These are phyloP conservation scores for Aphaenogaster rudis DNA, from an alignment of 1,140 invertebrate species.

Conservation along the genomic window DNA sequence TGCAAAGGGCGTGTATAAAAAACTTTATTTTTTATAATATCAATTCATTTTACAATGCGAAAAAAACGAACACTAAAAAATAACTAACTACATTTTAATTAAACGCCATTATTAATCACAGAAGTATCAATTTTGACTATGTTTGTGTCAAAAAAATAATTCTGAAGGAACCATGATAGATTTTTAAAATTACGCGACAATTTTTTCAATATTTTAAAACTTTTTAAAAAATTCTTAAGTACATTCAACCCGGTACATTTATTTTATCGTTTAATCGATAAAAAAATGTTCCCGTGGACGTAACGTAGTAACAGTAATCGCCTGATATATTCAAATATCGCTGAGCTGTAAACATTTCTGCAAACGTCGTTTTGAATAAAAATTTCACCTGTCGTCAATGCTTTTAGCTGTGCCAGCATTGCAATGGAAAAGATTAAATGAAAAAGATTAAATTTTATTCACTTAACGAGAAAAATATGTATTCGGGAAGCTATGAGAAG, in stretches of 20 bases:
- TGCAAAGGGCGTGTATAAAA: neutral
- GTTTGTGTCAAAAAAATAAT: neutral
- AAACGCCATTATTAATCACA: neutral
- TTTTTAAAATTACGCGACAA: neutral
- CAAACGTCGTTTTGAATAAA: conserved; percentile 7
- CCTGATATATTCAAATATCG: conserved; percentile 36
- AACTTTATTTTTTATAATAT: neutral
- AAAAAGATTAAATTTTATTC: conserved; percentile 26
- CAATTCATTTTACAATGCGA: neutral
- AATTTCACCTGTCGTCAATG: neutral
- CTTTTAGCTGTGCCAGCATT: neutral
- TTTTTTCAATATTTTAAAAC: neutral
- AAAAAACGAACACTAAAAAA: neutral
- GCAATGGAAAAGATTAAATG: neutral
- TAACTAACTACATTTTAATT: no score
- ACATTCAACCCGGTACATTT: neutral
- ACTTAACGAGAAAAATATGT: neutral
- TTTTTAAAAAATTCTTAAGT: neutral
- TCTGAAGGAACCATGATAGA: neutral
- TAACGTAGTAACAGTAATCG: conserved; percentile 27
- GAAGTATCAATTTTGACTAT: neutral
- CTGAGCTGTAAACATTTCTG: conserved; percentile 25
- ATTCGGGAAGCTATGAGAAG: neutral
- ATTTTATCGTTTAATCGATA: conserved; percentile 36
- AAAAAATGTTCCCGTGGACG: conserved; percentile 10